Evolutionary conservation across 2,797 vertebrate genomes (phyloP), one percentile per base, ranked within the genome.

Genomic region (Poeciliopsis infans): DNA sequence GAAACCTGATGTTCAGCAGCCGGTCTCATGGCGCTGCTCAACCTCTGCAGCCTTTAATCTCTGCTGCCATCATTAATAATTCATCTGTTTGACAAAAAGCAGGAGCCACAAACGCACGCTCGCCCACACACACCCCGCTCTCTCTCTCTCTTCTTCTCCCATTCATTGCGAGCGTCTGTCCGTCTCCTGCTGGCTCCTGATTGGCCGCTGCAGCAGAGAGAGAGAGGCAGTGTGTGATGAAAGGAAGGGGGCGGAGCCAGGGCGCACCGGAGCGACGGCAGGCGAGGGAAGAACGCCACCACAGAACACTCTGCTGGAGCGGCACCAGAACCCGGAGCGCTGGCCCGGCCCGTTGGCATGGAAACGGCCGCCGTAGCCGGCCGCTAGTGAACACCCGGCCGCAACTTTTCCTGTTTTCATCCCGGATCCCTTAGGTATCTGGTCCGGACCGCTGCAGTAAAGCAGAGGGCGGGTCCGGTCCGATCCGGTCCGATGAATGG

Each of bases 111-210:
- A n/a, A n/a, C n/a, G n/a, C n/a, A n/a, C n/a, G n/a, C n/a, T n/a
- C n/a, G n/a, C n/a, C n/a, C 45, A 43, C 43, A 45, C 43, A 45
- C 43, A 45, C 45, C 3, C 49, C 39, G 6, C 39, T 1, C 7
- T 0, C 46, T 0, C 46, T 1, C 46, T 1, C 10, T 70, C 59
- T 72, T 76, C 2, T 72, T 76, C 2, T 57, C 79, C 86, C 92
- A 93, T 93, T 93, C 93, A 94, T 92, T 5, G 77, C n/a, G 1
- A 88, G 79, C 76, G 47, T 81, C 55, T 36, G 77, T 84, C 75
- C 71, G 83, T 86, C 82, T 77, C 43, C 25, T 82, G 84, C 89
- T 85, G 0, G 49, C 13, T 2, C 47, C 78, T 79, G 87, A 93
- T 92, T 91, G 92, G 91, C 74, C 28, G 51, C 45, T 78, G 80